These are phyloP conservation scores for Arctia plantaginis DNA, from an alignment of 2,888 invertebrate genomes.

Conservation along the genomic window DNA sequence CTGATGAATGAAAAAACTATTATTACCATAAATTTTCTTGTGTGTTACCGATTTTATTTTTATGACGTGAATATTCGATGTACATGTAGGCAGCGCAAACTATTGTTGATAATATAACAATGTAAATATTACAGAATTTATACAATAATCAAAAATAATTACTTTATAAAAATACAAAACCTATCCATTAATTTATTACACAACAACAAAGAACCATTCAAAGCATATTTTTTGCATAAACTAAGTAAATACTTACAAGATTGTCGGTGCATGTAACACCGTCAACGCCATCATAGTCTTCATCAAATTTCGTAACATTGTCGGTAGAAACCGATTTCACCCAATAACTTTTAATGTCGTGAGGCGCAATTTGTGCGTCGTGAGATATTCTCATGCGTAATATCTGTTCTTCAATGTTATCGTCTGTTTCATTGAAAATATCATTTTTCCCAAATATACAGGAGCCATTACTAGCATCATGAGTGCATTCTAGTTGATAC, in stretches of 20 bases:
- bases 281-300: slow-evolving; percentile 67
- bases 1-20: slow-evolving; percentile 36
- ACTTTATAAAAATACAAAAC: neutral
- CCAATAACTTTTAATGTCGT: slow-evolving; percentile 68
- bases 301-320: slow-evolving; percentile 61
- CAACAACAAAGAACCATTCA: neutral
- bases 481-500: slow-evolving; percentile 73
- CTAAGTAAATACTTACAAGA: slow-evolving; percentile 52
- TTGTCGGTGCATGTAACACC: slow-evolving; percentile 71
- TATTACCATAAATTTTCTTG: neutral
- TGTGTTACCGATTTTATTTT: neutral
- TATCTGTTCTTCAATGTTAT: slow-evolving; percentile 54
- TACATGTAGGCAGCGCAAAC: no score
- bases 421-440: slow-evolving; percentile 66
- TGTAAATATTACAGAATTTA: no score
- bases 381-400: slow-evolving; percentile 72
- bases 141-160: no score
- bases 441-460: slow-evolving; percentile 73
- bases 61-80: no score
- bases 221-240: neutral
- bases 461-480: slow-evolving; percentile 72
- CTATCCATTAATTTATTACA: neutral
- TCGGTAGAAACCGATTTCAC: slow-evolving; percentile 67
- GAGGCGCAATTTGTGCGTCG: slow-evolving; percentile 62
- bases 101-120: no score